These are phyloP conservation scores for Urophycis tenuis DNA, from an alignment of 2,797 vertebrate genomes.

Conservation along the genomic window DNA sequence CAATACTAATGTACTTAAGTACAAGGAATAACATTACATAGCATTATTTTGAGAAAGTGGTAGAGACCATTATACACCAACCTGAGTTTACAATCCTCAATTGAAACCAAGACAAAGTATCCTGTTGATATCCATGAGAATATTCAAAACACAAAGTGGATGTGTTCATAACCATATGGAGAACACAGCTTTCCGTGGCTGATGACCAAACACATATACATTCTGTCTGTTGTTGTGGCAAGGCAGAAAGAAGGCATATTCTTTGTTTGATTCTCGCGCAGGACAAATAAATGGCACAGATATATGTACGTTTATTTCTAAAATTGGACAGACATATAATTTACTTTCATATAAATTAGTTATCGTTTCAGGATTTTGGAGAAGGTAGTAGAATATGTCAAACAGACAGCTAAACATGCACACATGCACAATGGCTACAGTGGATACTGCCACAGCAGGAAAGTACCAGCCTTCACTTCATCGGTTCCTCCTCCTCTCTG, in stretches of 20 bases:
- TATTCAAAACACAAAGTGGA: background rate
- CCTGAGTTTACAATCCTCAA: background rate
- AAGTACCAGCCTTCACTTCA: background rate
- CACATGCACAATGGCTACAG: background rate
- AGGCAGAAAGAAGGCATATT: background rate
- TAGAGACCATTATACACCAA: background rate
- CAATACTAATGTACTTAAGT: background rate
- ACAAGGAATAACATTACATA: background rate
- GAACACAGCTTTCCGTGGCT: background rate
- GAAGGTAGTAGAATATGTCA: background rate
- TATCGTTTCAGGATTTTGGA: background rate
- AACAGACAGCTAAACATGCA: background rate
- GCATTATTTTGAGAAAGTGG: background rate
- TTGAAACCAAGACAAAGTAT: background rate
- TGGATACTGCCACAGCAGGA: background rate
- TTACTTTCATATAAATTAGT: background rate
- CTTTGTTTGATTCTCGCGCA: background rate
- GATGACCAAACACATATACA: background rate
- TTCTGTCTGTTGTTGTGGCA: background rate
- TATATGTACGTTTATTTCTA: background rate
- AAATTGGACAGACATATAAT: background rate
- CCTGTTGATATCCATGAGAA: background rate
- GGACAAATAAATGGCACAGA: background rate
- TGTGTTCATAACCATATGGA: background rate
- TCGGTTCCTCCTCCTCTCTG: background rate